phyloP scores from a whole-genome alignment of 2,888 invertebrate genomes.

The Biston stratarius region DNA sequence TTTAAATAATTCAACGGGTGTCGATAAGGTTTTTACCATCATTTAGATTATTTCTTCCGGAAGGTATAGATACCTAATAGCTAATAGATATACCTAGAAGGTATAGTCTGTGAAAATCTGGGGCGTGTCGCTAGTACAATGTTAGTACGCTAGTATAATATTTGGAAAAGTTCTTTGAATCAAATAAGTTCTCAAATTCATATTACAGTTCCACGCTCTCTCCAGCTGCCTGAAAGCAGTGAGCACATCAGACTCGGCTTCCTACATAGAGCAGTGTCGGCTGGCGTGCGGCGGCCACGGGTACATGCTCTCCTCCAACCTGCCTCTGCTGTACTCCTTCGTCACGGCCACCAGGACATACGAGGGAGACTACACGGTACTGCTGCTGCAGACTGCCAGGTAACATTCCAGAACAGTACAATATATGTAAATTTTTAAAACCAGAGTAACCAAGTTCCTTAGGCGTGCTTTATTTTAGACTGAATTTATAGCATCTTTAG shows the following conservation, averaged over 20 bases:
- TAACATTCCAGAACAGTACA: neutral
- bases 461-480: no score
- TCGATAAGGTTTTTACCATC: no score
- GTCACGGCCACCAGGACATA: conserved; percentile 96
- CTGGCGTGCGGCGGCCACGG: conserved; percentile 98
- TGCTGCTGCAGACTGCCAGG: conserved; percentile 92
- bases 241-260: conserved; percentile 90
- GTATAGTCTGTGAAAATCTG: no score
- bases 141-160: no score
- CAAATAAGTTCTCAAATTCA: neutral
- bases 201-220: conserved; percentile 92
- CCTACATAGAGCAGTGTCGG: conserved; percentile 93
- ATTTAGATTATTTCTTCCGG: no score
- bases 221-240: conserved; percentile 96
- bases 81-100: no score
- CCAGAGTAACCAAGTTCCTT: no score
- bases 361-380: conserved; percentile 98
- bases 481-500: no score
- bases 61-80: no score
- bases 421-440: no score
- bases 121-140: no score
- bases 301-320: conserved; percentile 94
- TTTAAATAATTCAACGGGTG: no score
- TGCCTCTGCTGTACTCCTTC: conserved; percentile 93
- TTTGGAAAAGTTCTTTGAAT: neutral